These are phyloP conservation scores for Mesorhabditis spiculigera DNA, from an alignment of 2,888 invertebrate species.

Conservation along the genomic window DNA sequence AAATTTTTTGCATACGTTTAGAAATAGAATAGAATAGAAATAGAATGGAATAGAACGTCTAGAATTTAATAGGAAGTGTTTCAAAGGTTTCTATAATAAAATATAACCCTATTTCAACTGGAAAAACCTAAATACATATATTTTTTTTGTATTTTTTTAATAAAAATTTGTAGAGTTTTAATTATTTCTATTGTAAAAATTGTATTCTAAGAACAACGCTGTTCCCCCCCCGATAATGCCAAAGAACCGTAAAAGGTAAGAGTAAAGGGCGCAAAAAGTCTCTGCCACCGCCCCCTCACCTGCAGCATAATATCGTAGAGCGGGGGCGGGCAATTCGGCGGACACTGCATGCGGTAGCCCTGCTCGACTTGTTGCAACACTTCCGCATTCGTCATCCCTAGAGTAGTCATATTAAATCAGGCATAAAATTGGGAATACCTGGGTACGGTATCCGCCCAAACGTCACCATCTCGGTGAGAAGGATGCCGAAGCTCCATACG, in stretches of 20 bases:
- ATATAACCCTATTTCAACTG: too few species aligned
- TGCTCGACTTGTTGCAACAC: conserved; percentile 98
- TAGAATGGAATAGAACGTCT: too few species aligned
- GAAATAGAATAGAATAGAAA: too few species aligned
- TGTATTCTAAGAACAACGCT: background rate
- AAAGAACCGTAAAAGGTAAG: background rate
- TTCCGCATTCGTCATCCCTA: conserved; percentile 99
- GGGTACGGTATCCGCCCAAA: conserved; percentile 98
- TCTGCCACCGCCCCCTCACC: background rate
- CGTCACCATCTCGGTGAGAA: conserved; percentile 95
- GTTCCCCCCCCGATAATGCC: background rate
- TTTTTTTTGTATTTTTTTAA: too few species aligned
- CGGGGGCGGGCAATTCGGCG: conserved; percentile 84
- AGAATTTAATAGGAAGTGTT: too few species aligned
- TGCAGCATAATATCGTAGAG: conserved; percentile 70
- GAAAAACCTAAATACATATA: too few species aligned
- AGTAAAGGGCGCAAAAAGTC: too few species aligned
- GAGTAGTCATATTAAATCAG: background rate
- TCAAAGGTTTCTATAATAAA: too few species aligned
- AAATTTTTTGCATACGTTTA: too few species aligned
- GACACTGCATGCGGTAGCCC: conserved; percentile 98
- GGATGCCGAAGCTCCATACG: conserved; percentile 99
- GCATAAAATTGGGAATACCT: conserved; percentile 67
- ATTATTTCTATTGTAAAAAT: too few species aligned
- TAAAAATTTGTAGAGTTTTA: too few species aligned